Conservation (phyloP, 2,888 invertebrate species). For the Parthenolecanium corni region DNA sequence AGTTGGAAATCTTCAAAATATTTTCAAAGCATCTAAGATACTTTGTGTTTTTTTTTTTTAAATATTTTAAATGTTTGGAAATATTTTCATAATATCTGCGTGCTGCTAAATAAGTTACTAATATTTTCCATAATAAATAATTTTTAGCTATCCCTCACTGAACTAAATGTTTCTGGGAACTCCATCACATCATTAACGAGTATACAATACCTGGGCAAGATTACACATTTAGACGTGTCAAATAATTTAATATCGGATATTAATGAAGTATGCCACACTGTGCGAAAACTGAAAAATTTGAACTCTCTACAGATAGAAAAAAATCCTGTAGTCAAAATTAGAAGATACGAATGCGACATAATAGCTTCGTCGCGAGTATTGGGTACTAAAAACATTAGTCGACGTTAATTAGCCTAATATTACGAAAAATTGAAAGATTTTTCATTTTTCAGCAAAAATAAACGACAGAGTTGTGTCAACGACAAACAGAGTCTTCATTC, state of each 20-base stretch:
- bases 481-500: background rate
- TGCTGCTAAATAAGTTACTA: no score
- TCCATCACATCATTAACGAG: background rate
- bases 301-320: conserved; percentile 3
- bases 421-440: background rate
- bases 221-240: conserved; percentile 5
- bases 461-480: background rate
- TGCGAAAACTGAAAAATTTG: background rate
- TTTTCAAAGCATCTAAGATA: no score
- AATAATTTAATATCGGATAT: conserved; percentile 8
- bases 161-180: conserved; percentile 15
- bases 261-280: background rate
- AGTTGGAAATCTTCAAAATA: background rate
- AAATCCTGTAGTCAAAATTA: conserved; percentile 2
- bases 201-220: background rate
- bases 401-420: background rate
- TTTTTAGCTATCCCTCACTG: conserved; percentile 5
- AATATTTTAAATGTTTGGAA: background rate
- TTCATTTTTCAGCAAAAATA: background rate
- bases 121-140: background rate
- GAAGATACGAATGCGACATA: conserved; percentile 8
- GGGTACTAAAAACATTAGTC: background rate
- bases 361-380: background rate
- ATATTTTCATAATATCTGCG: background rate
- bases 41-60: no score